Conservation (phyloP, 2,113 vertebrate species). For the Engraulis encrasicolus region DNA sequence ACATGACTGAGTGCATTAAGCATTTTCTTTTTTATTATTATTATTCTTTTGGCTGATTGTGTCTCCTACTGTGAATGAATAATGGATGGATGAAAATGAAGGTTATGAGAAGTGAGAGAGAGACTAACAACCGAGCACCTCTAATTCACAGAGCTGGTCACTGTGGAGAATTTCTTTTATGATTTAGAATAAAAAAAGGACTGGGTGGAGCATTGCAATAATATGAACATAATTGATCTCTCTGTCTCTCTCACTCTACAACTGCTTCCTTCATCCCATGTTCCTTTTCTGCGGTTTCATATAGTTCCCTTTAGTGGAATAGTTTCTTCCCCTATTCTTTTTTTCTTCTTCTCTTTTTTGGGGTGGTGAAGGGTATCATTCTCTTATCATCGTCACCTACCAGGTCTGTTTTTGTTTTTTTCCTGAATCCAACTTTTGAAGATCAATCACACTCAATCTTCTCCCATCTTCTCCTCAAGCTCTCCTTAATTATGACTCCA, state of each 20-base stretch:
- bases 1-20: slow-evolving; percentile 51
- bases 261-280: neutral
- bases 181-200: slow-evolving; percentile 45
- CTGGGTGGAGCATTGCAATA: slow-evolving; percentile 50
- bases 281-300: neutral
- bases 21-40: too few relatives aligned
- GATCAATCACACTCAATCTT: neutral
- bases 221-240: slow-evolving; percentile 49
- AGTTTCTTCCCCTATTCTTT: neutral
- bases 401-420: neutral
- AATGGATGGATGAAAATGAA: slow-evolving; percentile 17
- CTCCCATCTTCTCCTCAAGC: neutral
- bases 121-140: slow-evolving; percentile 44
- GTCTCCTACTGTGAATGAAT: slow-evolving; percentile 47
- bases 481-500: neutral
- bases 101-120: slow-evolving; percentile 42
- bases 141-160: slow-evolving; percentile 67
- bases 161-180: slow-evolving; percentile 58
- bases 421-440: neutral
- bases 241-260: neutral
- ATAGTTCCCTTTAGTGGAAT: neutral
- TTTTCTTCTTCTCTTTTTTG: neutral
- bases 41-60: slow-evolving; percentile 62
- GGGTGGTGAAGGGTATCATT: neutral
- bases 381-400: neutral